phyloP scores from a whole-genome alignment of 1,140 invertebrate genomes.

The Maconellicoccus hirsutus region DNA sequence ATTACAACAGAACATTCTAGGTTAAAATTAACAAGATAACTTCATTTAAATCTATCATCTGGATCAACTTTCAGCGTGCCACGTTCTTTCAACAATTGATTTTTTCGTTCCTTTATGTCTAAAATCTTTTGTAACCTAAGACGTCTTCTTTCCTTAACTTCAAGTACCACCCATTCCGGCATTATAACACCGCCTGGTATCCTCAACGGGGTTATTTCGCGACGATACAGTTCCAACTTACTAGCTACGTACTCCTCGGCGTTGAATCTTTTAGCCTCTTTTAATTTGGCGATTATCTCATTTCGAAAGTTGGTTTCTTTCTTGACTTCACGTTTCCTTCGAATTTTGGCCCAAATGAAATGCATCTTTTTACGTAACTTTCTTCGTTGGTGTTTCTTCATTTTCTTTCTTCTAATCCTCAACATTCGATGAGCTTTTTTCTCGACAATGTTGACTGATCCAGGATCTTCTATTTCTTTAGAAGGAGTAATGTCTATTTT shows the following conservation, averaged over 20 bases:
- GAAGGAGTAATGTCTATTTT: slow-evolving; percentile 25
- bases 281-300: slow-evolving; percentile 51
- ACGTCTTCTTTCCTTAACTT: slow-evolving; percentile 34
- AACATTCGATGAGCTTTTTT: slow-evolving; percentile 14
- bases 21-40: too few species aligned
- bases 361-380: not conserved
- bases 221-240: slow-evolving; percentile 47
- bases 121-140: not conserved
- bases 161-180: slow-evolving; percentile 48
- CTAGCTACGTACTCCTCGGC: slow-evolving; percentile 55
- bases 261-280: slow-evolving; percentile 59
- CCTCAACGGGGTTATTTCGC: slow-evolving; percentile 45
- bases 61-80: not conserved
- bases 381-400: slow-evolving; percentile 1
- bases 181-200: slow-evolving; percentile 49
- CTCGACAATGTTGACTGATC: not conserved
- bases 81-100: not conserved
- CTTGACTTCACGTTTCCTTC: not conserved
- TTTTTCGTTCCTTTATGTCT: not conserved
- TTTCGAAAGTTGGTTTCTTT: slow-evolving; percentile 30
- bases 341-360: not conserved
- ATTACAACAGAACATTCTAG: too few species aligned
- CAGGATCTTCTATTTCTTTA: slow-evolving; percentile 32
- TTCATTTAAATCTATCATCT: not conserved
- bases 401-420: not conserved